Conservation (phyloP, 1,140 invertebrate species). For the Diabrotica virgifera region DNA sequence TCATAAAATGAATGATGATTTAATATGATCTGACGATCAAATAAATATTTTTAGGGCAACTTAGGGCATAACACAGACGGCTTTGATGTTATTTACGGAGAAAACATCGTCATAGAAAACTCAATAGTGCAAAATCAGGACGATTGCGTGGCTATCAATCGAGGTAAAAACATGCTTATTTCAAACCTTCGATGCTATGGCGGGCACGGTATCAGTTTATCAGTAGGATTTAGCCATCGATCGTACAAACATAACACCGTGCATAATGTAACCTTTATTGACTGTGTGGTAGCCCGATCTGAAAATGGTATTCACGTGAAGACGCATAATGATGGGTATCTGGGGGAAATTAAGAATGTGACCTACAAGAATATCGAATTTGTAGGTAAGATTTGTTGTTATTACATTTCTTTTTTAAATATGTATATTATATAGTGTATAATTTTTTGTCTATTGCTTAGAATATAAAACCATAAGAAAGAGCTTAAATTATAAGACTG, state of each 20-base stretch:
- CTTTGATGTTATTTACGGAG: constrained; percentile 7
- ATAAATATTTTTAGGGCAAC: too few species aligned
- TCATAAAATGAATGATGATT: too few species aligned
- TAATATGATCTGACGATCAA: too few species aligned
- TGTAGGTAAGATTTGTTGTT: not conserved
- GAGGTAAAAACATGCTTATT: constrained; percentile 12
- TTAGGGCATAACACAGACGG: constrained; percentile 11
- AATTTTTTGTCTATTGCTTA: too few species aligned
- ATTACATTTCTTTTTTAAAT: not conserved
- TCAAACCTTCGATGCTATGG: constrained; percentile 8
- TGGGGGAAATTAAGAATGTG: not conserved
- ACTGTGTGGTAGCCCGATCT: not conserved
- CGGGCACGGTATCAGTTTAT: constrained; percentile 15
- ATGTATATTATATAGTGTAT: too few species aligned
- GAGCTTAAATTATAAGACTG: too few species aligned
- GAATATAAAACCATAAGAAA: too few species aligned
- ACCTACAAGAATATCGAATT: constrained; percentile 11
- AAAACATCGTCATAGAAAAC: constrained; percentile 4
- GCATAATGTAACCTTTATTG: not conserved
- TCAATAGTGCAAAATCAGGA: constrained; percentile 19
- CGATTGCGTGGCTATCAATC: constrained; percentile 21
- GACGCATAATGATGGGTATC: not conserved
- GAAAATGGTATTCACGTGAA: constrained; percentile 6
- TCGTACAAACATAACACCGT: not conserved
- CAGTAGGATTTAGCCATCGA: not conserved